phyloP scores from a whole-genome alignment of 2,797 vertebrate genomes.

The Periparus ater region DNA sequence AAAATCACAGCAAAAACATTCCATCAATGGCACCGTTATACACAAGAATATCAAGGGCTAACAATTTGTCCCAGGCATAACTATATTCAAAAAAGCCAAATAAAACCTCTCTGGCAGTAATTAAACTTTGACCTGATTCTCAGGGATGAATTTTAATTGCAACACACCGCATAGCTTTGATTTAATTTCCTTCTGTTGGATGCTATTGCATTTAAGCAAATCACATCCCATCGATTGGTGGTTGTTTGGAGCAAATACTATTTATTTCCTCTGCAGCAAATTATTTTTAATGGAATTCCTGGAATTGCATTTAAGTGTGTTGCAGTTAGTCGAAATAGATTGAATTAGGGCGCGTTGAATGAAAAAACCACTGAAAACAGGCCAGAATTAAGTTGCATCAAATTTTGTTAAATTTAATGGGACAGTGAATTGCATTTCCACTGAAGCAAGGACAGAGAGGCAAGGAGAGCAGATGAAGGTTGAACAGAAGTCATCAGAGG shows the following conservation, averaged over 20 bases:
- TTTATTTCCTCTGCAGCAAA: conserved; percentile 47
- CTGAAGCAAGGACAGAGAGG: neutral
- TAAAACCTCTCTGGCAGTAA: conserved; percentile 28
- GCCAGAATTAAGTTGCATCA: conserved; percentile 1
- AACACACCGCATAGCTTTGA: neutral
- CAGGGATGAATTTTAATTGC: conserved; percentile 44
- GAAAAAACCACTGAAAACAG: conserved; percentile 7
- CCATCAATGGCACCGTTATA: neutral
- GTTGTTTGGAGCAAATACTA: conserved; percentile 5
- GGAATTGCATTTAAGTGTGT: conserved; percentile 26
- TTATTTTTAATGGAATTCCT: conserved; percentile 60
- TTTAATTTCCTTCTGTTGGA: conserved; percentile 39
- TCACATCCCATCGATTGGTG: conserved; percentile 27
- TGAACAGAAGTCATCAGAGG: neutral
- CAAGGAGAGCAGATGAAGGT: neutral
- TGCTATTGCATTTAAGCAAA: conserved; percentile 39
- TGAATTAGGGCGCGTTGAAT: conserved; percentile 29
- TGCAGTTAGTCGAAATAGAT: conserved; percentile 37
- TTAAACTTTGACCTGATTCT: conserved; percentile 36
- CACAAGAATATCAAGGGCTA: neutral
- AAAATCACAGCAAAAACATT: neutral
- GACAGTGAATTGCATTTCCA: conserved; percentile 28
- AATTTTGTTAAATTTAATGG: conserved; percentile 27
- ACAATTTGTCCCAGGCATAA: neutral
- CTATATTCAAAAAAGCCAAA: conserved; percentile 7